Percentiles rank a stretch among this genome's conserved stretches.
phyloP scores from a whole-genome alignment of 2,797 vertebrate species.

The Mus minutoides region DNA sequence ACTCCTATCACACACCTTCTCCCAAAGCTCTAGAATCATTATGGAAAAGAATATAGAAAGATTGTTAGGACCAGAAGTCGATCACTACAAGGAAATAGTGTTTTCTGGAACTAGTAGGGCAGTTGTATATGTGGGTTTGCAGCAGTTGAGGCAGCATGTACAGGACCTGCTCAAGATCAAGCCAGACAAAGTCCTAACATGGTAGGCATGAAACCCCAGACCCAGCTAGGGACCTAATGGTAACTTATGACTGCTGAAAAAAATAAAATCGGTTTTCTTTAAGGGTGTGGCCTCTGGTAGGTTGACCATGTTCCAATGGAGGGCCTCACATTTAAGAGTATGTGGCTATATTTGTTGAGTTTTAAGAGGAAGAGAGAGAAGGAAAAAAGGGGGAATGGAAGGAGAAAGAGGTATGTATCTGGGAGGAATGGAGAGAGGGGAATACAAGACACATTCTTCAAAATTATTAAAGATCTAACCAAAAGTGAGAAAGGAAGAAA shows the following conservation, averaged over 20 bases:
- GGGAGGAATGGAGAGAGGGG: not conserved
- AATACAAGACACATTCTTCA: not conserved
- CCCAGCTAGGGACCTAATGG: not conserved
- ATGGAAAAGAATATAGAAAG: not conserved
- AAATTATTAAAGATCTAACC: not conserved
- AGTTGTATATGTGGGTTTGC: not conserved
- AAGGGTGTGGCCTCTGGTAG: not conserved
- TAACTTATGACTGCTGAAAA: not conserved
- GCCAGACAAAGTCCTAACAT: not conserved
- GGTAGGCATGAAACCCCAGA: not conserved
- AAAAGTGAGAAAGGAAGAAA: not conserved
- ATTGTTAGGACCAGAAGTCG: not conserved
- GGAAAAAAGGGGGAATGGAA: no score
- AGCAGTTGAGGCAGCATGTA: not conserved
- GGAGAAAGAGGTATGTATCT: not conserved
- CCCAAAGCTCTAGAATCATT: not conserved
- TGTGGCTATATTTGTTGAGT: not conserved
- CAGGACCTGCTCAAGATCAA: not conserved
- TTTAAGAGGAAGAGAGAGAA: not conserved
- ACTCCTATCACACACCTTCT: not conserved
- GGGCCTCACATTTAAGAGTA: not conserved
- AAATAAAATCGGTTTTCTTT: not conserved
- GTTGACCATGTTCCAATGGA: not conserved
- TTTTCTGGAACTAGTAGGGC: not conserved
- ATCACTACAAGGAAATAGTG: not conserved